Percentiles rank a stretch among this genome's conserved stretches.
These are phyloP conservation scores for Samia ricini DNA, from an alignment of 1,140 invertebrate genomes.

Conservation along the genomic window DNA sequence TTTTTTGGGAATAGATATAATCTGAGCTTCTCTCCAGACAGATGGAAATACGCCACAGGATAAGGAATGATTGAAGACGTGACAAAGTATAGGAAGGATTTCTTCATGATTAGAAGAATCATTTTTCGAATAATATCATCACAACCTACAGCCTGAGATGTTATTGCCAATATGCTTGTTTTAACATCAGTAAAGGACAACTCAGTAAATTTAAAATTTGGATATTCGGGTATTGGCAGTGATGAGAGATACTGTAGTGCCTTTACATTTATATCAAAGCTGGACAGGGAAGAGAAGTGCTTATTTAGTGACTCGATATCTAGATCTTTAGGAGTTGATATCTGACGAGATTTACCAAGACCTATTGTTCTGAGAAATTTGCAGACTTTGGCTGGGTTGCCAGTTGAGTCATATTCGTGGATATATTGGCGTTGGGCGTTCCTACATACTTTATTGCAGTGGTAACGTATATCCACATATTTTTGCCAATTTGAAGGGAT, in stretches of 20 bases:
- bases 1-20: slow-evolving; percentile 18
- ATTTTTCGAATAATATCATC: slow-evolving; percentile 23
- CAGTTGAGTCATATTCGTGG: slow-evolving; percentile 21
- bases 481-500: too few species aligned
- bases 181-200: slow-evolving; percentile 22
- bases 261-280: slow-evolving; percentile 6
- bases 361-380: slow-evolving; percentile 22
- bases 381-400: slow-evolving; percentile 24
- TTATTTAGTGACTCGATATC: slow-evolving; percentile 14
- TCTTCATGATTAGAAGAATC: slow-evolving; percentile 18
- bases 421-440: slow-evolving; percentile 27
- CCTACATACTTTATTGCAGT: slow-evolving; percentile 17
- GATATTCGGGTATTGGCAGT: slow-evolving; percentile 9
- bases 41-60: slow-evolving; percentile 15
- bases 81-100: slow-evolving; percentile 10
- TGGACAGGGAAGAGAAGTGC: slow-evolving; percentile 12
- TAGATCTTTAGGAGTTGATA: slow-evolving; percentile 1
- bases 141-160: slow-evolving; percentile 21
- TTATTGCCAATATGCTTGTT: slow-evolving; percentile 11
- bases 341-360: slow-evolving; percentile 17
- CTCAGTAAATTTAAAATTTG: slow-evolving; percentile 10
- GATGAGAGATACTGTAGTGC: slow-evolving; percentile 9
- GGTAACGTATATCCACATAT: slow-evolving; percentile 2
- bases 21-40: slow-evolving; percentile 16
- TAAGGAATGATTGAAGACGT: slow-evolving; percentile 16